These are phyloP conservation scores for Felis chaus DNA, from an alignment of 2,113 vertebrate species.

Conservation along the genomic window DNA sequence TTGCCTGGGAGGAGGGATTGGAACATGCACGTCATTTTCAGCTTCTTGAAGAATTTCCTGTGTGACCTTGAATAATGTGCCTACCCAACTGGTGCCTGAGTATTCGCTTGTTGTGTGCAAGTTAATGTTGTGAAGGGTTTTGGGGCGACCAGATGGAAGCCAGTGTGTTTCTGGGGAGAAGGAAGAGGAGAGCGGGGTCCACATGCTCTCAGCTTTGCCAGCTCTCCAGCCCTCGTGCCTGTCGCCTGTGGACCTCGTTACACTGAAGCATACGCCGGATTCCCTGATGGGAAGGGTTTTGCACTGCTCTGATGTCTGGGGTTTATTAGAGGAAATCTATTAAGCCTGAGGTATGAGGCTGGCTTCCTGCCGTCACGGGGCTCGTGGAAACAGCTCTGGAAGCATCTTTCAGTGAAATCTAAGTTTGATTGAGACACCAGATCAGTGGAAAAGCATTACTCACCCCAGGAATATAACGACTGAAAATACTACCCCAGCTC, in stretches of 20 bases:
- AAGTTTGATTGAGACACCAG: constrained; percentile 54
- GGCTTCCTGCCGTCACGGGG: constrained; percentile 1
- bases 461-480: constrained; percentile 12
- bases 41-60: neutral
- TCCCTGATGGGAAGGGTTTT: constrained; percentile 37
- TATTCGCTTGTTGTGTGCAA: neutral
- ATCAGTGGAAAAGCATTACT: constrained; percentile 36
- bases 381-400: constrained; percentile 34
- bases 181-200: neutral
- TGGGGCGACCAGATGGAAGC: neutral
- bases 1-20: too few species aligned
- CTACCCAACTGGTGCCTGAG: rapidly evolving
- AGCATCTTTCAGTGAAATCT: constrained; percentile 37
- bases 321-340: constrained; percentile 35
- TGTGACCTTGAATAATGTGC: neutral
- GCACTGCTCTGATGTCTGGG: neutral
- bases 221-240: neutral
- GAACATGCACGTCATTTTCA: neutral
- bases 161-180: neutral
- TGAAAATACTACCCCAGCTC: neutral
- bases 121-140: neutral
- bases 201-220: neutral
- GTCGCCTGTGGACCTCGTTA: neutral
- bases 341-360: neutral
- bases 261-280: neutral